Evolutionary conservation across 2,797 vertebrate genomes (phyloP).

Genomic region (Catamblyrhynchus diadema): DNA sequence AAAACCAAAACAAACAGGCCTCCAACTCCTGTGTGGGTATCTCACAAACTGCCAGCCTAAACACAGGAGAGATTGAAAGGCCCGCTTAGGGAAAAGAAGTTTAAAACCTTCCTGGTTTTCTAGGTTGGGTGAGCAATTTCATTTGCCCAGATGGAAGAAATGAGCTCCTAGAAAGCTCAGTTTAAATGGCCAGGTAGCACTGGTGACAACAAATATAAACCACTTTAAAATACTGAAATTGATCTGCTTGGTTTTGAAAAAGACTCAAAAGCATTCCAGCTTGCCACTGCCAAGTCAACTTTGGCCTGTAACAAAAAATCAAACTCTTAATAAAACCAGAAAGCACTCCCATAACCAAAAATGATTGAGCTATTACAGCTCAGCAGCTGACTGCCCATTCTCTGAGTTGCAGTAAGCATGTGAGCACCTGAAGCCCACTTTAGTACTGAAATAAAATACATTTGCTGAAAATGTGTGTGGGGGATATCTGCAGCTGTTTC

Average conservation of each 20-base stretch:
- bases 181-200: not conserved
- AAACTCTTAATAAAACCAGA: constrained; percentile 29
- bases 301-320: constrained; percentile 17
- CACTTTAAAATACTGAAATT: constrained; percentile 12
- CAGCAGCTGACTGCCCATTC: constrained; percentile 11
- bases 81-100: not conserved
- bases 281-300: constrained; percentile 3
- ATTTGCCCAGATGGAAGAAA: not conserved
- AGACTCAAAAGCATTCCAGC: not conserved
- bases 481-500: constrained; percentile 10
- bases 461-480: not conserved
- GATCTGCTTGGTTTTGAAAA: not conserved
- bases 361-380: constrained; percentile 13
- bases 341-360: not conserved
- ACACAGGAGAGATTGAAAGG: not conserved
- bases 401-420: not conserved
- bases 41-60: not conserved
- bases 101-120: not conserved
- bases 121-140: not conserved
- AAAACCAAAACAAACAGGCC: not conserved
- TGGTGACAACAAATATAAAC: not conserved
- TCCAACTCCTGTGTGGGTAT: not conserved
- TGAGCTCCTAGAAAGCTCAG: not conserved
- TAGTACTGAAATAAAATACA: constrained; percentile 7
- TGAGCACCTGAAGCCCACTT: not conserved